Conservation (phyloP, 1,140 invertebrate genomes). For the Plectus sambesii region DNA sequence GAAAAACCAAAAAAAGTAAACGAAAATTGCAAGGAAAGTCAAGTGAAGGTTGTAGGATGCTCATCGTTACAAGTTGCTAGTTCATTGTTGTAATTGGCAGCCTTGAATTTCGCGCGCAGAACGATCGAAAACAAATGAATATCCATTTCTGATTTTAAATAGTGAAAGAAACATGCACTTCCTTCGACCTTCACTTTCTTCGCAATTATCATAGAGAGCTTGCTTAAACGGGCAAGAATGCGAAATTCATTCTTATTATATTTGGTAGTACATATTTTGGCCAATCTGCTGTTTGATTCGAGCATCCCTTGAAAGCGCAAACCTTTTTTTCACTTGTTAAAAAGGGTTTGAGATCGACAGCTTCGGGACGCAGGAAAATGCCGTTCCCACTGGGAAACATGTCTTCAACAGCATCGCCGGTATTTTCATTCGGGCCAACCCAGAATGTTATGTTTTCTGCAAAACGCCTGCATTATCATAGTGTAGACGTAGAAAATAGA, state of each 20-base stretch:
- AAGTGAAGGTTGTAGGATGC: too few relatives aligned
- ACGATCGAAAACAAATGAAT: too few relatives aligned
- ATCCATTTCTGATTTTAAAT: too few relatives aligned
- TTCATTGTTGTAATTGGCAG: too few relatives aligned
- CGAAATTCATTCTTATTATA: constrained; percentile 15
- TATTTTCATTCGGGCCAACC: constrained; percentile 33
- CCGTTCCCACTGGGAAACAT: constrained; percentile 37
- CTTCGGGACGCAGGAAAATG: constrained; percentile 32
- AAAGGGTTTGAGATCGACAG: constrained; percentile 33
- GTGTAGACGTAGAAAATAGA: constrained; percentile 2
- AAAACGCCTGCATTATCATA: constrained; percentile 16
- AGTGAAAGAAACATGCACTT: constrained; percentile 1
- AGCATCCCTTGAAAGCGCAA: too few relatives aligned
- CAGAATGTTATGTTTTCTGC: constrained; percentile 44
- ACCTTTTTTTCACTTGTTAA: constrained; percentile 22
- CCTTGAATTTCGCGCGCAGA: too few relatives aligned
- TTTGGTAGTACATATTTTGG: constrained; percentile 7
- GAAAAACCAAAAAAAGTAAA: too few relatives aligned
- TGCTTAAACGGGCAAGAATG: constrained; percentile 12
- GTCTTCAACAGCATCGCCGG: constrained; percentile 27
- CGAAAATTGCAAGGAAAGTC: too few relatives aligned
- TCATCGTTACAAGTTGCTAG: too few relatives aligned
- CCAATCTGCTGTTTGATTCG: not conserved
- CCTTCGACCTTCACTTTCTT: constrained; percentile 5
- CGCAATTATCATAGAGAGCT: constrained; percentile 7